Conservation (phyloP, 1,140 invertebrate genomes). For the Drosophila littoralis region DNA sequence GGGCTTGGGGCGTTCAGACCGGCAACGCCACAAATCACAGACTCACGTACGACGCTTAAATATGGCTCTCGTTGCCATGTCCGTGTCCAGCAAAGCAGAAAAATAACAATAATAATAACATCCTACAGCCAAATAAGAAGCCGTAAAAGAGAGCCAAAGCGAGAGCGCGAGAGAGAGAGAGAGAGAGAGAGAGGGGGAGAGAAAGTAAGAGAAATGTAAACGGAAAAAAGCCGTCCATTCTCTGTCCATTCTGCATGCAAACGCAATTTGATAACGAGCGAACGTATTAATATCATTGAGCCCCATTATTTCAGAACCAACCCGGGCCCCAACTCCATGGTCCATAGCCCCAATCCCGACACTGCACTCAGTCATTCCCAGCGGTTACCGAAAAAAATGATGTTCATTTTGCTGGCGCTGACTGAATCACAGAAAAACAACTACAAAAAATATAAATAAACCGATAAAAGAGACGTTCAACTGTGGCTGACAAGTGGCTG, state of each 20-base stretch:
- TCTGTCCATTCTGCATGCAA: constrained; percentile 80
- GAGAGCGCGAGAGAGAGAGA: not conserved
- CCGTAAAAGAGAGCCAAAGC: constrained; percentile 2
- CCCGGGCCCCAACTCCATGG: constrained; percentile 10
- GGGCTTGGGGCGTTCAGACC: not conserved
- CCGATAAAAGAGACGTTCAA: not conserved
- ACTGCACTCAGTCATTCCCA: constrained; percentile 1
- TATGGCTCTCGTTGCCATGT: constrained; percentile 75
- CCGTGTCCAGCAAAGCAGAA: constrained; percentile 67
- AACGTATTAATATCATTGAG: constrained; percentile 84
- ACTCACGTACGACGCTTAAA: constrained; percentile 74
- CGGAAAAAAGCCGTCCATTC: constrained; percentile 16
- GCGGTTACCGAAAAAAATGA: constrained; percentile 54
- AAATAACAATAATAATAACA: constrained; percentile 66
- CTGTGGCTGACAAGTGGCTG: not conserved
- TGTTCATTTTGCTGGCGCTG: constrained; percentile 55
- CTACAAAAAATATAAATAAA: not conserved
- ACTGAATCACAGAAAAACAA: constrained; percentile 15
- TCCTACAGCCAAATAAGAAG: constrained; percentile 10
- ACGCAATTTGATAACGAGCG: constrained; percentile 84
- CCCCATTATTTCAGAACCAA: constrained; percentile 68
- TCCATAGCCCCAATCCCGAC: not conserved
- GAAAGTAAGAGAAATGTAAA: constrained; percentile 2
- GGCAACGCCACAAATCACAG: constrained; percentile 65
- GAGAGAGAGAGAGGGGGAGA: not conserved